Base-by-base conservation (phyloP, 2,888 invertebrate species). In the Deilephila elpenor region DNA sequence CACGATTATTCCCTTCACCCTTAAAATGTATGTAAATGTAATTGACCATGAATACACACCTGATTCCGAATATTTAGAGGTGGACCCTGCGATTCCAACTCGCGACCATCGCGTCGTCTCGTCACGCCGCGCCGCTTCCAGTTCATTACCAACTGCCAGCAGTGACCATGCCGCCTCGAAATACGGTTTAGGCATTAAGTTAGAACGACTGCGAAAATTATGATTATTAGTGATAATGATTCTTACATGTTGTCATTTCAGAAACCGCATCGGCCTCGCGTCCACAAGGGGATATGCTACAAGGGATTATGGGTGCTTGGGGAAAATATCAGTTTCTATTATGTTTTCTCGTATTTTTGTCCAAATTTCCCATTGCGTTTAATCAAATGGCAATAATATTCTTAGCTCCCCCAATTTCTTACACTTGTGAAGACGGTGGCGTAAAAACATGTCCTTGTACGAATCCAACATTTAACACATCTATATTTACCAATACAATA, bases 401-500 rank as follows among this genome's bases (percentile, higher is more conserved):
- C 82, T 81, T 95, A 78, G 94, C 95, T 5, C 95, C 95, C 3
- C 91, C 91, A 1, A 86, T 86, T 7, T 79, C 81, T 0, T 92
- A 86, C 74, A 76, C 80, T 79, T 93, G 95, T 84, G 77, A 79
- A 17, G 82, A 80, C 25, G 80, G 83, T 34, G 82, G 80, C 53
- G 82, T 82, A 8, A 86, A 89, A 34, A 84, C 88, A 8, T 96
- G 96, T 79, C 95, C 95, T 1, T 97, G 97, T 82, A 81, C 89
- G 0, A 85, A 93, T 61, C 95, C 96, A 75, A 87, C 93, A 8
- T 97, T 96, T 82, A 96, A 97, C 83, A 96, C 94, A 71, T 95
- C 95, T 67, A 85, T 96, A 75, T 97, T 97, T 85, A 90, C 95
- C 2, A 96, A 96, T 78, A 97, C 97, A 0, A 97, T 97, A 25